These are phyloP conservation scores for Natator depressus DNA, from an alignment of 2,113 vertebrate species.

Conservation along the genomic window DNA sequence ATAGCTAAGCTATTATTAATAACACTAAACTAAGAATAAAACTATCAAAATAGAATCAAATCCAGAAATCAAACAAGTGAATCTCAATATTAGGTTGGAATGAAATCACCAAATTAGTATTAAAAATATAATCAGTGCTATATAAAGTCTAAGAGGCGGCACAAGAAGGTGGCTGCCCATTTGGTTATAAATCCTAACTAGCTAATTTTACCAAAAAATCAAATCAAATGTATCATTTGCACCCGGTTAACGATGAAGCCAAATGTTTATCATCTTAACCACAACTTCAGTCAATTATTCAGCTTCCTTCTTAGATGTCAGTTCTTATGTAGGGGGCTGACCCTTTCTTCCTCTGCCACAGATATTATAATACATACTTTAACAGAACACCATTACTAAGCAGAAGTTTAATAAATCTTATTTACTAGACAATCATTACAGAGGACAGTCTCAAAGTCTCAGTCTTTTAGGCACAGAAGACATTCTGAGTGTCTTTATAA, in stretches of 20 bases:
- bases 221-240: not conserved
- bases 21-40: not conserved
- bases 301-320: not conserved
- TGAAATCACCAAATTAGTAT: not conserved
- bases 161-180: not conserved
- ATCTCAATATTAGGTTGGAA: not conserved
- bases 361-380: too few relatives aligned
- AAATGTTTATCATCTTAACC: too few relatives aligned
- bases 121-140: not conserved
- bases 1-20: not conserved
- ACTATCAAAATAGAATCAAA: not conserved
- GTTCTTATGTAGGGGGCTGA: not conserved
- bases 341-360: not conserved
- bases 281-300: not conserved
- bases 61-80: not conserved
- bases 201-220: not conserved
- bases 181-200: not conserved
- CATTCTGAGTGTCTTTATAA: too few relatives aligned
- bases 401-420: too few relatives aligned
- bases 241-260: not conserved
- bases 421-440: too few relatives aligned
- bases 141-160: too few relatives aligned
- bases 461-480: too few relatives aligned
- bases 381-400: too few relatives aligned
- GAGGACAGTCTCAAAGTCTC: too few relatives aligned